Evolutionary conservation across 2,113 vertebrate genomes (phyloP).

Genomic region (Canis aureus): DNA sequence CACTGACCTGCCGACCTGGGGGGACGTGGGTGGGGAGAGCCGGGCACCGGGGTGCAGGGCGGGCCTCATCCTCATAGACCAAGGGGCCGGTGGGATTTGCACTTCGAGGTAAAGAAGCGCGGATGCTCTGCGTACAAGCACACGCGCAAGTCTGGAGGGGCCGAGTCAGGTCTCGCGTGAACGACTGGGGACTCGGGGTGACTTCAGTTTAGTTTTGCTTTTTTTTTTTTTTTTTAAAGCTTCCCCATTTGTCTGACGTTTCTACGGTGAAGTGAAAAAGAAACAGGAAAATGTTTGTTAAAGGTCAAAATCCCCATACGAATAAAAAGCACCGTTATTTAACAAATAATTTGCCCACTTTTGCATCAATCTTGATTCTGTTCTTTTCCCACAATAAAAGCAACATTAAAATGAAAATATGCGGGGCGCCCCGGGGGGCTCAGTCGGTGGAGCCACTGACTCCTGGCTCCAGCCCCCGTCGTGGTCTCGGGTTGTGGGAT

Average conservation of each 20-base stretch:
- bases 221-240: not conserved
- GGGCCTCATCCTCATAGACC: too few species aligned
- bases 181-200: not conserved
- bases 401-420: not conserved
- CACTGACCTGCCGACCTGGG: too few species aligned
- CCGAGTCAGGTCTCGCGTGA: not conserved
- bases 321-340: not conserved
- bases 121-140: accelerated
- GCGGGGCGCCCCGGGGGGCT: not conserved
- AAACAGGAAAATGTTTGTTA: not conserved
- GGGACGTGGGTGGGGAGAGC: too few species aligned
- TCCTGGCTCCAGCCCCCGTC: not conserved
- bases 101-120: accelerated
- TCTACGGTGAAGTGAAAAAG: not conserved
- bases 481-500: not conserved
- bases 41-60: too few species aligned
- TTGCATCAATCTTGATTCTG: not conserved
- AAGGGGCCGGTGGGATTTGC: too few species aligned
- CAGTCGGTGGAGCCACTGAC: accelerated
- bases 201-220: not conserved
- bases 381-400: not conserved
- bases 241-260: not conserved
- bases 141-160: accelerated
- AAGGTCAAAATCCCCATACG: not conserved
- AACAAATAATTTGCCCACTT: not conserved